These are phyloP conservation scores for Ceraclea dissimilis DNA, from an alignment of 2,888 invertebrate genomes.

Conservation along the genomic window DNA sequence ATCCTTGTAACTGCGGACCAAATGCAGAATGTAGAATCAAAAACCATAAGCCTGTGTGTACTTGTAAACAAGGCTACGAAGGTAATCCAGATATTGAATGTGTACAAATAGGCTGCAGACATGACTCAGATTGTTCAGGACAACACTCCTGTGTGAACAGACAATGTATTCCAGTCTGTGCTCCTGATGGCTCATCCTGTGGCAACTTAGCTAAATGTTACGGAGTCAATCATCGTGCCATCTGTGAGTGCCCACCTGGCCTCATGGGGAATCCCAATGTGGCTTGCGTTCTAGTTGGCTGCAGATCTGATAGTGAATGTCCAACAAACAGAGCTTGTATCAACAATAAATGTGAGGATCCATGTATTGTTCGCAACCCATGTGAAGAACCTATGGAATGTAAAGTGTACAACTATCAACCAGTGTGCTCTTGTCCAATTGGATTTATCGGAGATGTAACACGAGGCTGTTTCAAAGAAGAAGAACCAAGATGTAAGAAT, in stretches of 20 bases:
- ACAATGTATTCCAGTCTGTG: conserved; percentile 75
- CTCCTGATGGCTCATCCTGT: conserved; percentile 61
- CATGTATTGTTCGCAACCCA: conserved; percentile 59
- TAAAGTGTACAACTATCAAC: conserved; percentile 65
- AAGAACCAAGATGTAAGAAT: conserved; percentile 58
- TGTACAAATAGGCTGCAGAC: conserved; percentile 63
- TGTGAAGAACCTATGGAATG: conserved; percentile 71
- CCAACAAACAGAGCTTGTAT: conserved; percentile 74
- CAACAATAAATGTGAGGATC: conserved; percentile 70
- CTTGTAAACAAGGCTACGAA: conserved; percentile 73
- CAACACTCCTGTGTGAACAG: conserved; percentile 78
- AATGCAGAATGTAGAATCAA: conserved; percentile 78
- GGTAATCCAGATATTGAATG: conserved; percentile 83
- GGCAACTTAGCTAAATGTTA: conserved; percentile 73
- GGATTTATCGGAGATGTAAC: conserved; percentile 60
- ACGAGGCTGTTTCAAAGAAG: conserved; percentile 53
- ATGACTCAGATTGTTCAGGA: conserved; percentile 70
- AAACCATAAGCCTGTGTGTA: conserved; percentile 81
- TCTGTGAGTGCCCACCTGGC: conserved; percentile 78
- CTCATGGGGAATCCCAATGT: conserved; percentile 73
- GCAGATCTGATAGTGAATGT: conserved; percentile 73
- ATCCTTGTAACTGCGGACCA: conserved; percentile 80
- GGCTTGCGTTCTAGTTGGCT: conserved; percentile 72
- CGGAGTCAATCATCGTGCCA: conserved; percentile 69
- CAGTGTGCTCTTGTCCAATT: conserved; percentile 75